Evolutionary conservation across 2,888 invertebrate species (phyloP).

Genomic region (Lasioglossum pauxillum): DNA sequence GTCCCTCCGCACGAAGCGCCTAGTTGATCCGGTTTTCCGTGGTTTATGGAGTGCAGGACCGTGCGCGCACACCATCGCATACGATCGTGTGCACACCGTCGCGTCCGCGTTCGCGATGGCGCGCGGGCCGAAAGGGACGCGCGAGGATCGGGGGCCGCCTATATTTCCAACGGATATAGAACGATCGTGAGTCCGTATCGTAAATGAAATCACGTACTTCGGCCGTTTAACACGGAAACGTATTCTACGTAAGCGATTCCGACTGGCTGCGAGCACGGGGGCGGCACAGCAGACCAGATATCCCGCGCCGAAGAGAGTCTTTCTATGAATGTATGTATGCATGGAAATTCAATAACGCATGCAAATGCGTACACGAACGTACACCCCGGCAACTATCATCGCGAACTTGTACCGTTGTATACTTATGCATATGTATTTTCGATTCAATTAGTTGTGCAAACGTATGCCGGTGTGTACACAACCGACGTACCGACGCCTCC

Average conservation of each 20-base stretch:
- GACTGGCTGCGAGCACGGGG: constrained; percentile 21
- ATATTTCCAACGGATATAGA: constrained; percentile 75
- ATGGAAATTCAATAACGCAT: constrained; percentile 47
- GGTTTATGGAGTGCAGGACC: constrained; percentile 67
- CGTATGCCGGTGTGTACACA: constrained; percentile 6
- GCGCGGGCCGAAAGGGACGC: constrained; percentile 39
- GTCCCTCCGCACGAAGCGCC: constrained; percentile 63
- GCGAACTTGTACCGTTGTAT: constrained; percentile 22
- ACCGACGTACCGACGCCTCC: background rate
- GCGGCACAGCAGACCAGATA: background rate
- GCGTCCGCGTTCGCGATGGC: background rate
- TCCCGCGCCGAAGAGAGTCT: constrained; percentile 7
- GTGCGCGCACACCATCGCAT: constrained; percentile 10
- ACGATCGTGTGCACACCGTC: no score
- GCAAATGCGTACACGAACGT: constrained; percentile 20
- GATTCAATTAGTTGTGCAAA: constrained; percentile 36
- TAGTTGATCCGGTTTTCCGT: constrained; percentile 64
- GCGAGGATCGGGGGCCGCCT: constrained; percentile 52
- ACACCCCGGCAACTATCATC: constrained; percentile 12
- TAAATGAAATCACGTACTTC: constrained; percentile 83
- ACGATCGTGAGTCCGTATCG: constrained; percentile 81
- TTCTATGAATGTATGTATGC: constrained; percentile 33
- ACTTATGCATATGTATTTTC: constrained; percentile 34
- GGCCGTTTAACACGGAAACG: constrained; percentile 78
- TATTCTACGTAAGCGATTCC: constrained; percentile 64